Conservation (phyloP, 2,888 invertebrate species). For the Tetragnatha montana region DNA sequence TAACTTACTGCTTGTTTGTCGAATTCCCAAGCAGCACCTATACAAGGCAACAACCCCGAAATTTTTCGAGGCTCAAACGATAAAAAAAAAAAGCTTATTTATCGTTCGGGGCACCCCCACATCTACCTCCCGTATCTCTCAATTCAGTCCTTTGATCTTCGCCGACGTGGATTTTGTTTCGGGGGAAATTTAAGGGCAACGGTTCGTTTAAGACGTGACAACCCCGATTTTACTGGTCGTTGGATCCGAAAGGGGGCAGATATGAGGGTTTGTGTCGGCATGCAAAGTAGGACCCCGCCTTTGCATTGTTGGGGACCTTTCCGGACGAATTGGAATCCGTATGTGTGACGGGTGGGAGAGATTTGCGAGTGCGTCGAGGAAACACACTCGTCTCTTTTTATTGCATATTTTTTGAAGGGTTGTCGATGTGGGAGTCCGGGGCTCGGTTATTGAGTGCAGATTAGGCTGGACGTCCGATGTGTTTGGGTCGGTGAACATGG, state of each 20-base stretch:
- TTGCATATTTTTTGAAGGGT: conserved; percentile 6
- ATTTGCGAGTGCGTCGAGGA: conserved; percentile 4
- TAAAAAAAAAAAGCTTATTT: not conserved
- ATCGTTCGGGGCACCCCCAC: not conserved
- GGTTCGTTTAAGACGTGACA: conserved; percentile 69
- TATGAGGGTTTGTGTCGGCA: conserved; percentile 45
- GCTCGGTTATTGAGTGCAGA: not conserved
- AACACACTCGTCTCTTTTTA: conserved; percentile 8
- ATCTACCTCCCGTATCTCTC: conserved; percentile 18
- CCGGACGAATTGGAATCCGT: conserved; percentile 38
- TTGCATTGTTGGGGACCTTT: not conserved
- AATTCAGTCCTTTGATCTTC: conserved; percentile 56
- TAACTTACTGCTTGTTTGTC: too few species aligned
- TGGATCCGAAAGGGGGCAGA: conserved; percentile 33
- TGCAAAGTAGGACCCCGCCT: conserved; percentile 34
- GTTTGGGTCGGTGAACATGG: not conserved
- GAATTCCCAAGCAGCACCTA: not conserved
- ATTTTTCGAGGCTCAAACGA: not conserved
- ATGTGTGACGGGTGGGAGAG: conserved; percentile 38
- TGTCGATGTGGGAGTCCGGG: not conserved
- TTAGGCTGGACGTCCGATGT: not conserved
- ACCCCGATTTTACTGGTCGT: conserved; percentile 56
- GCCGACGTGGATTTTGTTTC: conserved; percentile 56
- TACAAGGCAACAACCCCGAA: not conserved
- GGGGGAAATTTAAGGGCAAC: conserved; percentile 46